These are phyloP conservation scores for Fissipunctia ypsillon DNA, from an alignment of 2,888 invertebrate species.

Conservation along the genomic window DNA sequence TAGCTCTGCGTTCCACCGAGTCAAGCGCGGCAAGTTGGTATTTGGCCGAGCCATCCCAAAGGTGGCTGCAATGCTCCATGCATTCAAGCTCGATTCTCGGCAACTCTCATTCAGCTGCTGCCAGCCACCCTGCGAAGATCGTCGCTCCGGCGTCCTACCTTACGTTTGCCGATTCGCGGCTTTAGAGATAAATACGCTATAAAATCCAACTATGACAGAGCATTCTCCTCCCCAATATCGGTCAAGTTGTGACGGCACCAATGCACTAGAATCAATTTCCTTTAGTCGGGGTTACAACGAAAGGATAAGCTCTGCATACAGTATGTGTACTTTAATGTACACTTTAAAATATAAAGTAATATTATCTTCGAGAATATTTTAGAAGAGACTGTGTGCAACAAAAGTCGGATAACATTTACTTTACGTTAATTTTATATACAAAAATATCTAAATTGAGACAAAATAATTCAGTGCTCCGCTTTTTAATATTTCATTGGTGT, in stretches of 20 bases:
- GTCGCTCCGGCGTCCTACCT: too few relatives aligned
- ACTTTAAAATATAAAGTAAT: conserved; percentile 42
- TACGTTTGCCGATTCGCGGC: too few relatives aligned
- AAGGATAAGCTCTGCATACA: conserved; percentile 17
- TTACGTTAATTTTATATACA: too few relatives aligned
- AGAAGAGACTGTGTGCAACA: background rate
- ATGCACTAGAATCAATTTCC: conserved; percentile 41
- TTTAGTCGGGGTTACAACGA: background rate
- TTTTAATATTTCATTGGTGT: background rate
- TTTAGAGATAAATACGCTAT: too few relatives aligned
- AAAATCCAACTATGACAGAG: background rate
- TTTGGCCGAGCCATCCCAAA: too few relatives aligned
- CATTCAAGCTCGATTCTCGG: too few relatives aligned
- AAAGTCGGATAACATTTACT: background rate
- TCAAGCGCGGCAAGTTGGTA: too few relatives aligned
- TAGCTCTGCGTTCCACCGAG: too few relatives aligned
- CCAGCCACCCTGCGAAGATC: too few relatives aligned
- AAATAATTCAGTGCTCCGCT: background rate
- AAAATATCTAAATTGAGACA: background rate
- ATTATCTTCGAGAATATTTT: conserved; percentile 46
- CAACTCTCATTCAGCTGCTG: too few relatives aligned
- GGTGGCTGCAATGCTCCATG: too few relatives aligned
- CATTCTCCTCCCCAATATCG: background rate
- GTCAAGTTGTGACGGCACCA: conserved; percentile 10
- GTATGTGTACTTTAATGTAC: conserved; percentile 55